A percentile compares a stretch with the other conserved stretches of the same genome.
Evolutionary conservation across 2,888 invertebrate species (phyloP).

Genomic region (Acleris cristana): DNA sequence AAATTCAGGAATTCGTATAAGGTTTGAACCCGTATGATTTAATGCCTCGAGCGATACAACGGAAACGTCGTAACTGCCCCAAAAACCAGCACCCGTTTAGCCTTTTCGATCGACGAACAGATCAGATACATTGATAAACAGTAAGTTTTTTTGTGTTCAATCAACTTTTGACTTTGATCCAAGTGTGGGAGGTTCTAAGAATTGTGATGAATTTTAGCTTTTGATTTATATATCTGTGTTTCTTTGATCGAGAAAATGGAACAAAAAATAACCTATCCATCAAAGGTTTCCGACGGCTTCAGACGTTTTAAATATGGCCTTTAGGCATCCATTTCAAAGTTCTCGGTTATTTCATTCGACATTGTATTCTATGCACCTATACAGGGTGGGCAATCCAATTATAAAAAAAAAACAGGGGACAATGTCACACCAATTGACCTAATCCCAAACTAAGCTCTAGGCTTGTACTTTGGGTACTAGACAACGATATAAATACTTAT

Average conservation of each 20-base stretch:
- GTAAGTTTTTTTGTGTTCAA: slow-evolving; percentile 22
- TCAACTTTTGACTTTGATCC: slow-evolving; percentile 21
- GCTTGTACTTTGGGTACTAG: no score
- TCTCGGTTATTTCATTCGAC: neutral
- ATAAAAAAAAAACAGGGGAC: no score
- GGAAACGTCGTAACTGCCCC: slow-evolving; percentile 11
- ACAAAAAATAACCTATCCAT: neutral
- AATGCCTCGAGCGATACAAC: slow-evolving; percentile 58
- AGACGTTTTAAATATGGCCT: neutral
- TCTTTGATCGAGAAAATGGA: slow-evolving; percentile 27
- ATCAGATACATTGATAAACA: slow-evolving; percentile 35
- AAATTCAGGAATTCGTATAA: slow-evolving; percentile 59
- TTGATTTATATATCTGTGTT: slow-evolving; percentile 34
- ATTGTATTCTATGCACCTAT: no score
- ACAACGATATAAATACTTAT: no score
- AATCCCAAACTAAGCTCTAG: no score
- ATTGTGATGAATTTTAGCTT: slow-evolving; percentile 19
- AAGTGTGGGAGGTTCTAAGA: slow-evolving; percentile 33
- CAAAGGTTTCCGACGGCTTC: neutral
- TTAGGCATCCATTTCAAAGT: neutral
- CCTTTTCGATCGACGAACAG: slow-evolving; percentile 2
- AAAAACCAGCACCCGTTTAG: neutral
- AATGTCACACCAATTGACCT: no score
- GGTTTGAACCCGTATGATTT: slow-evolving; percentile 56
- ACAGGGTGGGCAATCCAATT: no score